Base-by-base conservation (phyloP, 2,113 vertebrate species). In the Lepidothrix coronata region DNA sequence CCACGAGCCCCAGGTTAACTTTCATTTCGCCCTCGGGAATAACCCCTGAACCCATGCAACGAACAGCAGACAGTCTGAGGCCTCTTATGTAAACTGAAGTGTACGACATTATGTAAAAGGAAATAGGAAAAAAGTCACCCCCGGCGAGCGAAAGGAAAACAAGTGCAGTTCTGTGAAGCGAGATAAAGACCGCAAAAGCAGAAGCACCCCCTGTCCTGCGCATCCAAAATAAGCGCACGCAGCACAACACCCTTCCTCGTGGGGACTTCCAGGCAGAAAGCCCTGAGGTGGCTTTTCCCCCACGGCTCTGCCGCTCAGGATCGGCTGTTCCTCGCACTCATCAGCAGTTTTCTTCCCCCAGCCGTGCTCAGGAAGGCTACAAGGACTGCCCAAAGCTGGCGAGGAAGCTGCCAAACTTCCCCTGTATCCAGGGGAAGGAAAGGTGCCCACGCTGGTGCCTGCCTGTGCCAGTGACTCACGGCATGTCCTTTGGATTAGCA, bases 141-240 rank as follows among this genome's bases (percentile, higher is more conserved):
- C 71, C 17, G 23, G 52, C 59, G 72, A 93, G 78, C 57, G 82
- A 93, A 94, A 96, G 95, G 91, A 87, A 96, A 96, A 88, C 51
- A 61, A 66, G 49, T n/a, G 52, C 80, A 59, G 71, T 85, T 95
- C 93, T 52, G 76, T 85, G 88, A 95, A 87, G 16, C 12, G 20
- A 52, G 84, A 93, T 46, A 83, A 75, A 70, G 70, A 72, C 89
- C 27, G 0, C 89, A 84, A 92, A 97, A 96, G 90, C 84, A 96
- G 96, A 96, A 96, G 81, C 52, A 39, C 41, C 85, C 39, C 14
- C 54, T 49, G 49, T 52, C 72, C 83, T 67, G 31, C 87, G 6
- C 48, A 5, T 37, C 85, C 85, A 70, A 79, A 95, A 88, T 3
- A n/a, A 95, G 84, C 54, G 0, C 78, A 76, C 12, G 0, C 70